Percentiles rank a stretch among this genome's conserved stretches.
These are phyloP conservation scores for Fratercula arctica DNA, from an alignment of 2,797 vertebrate genomes.

Conservation along the genomic window DNA sequence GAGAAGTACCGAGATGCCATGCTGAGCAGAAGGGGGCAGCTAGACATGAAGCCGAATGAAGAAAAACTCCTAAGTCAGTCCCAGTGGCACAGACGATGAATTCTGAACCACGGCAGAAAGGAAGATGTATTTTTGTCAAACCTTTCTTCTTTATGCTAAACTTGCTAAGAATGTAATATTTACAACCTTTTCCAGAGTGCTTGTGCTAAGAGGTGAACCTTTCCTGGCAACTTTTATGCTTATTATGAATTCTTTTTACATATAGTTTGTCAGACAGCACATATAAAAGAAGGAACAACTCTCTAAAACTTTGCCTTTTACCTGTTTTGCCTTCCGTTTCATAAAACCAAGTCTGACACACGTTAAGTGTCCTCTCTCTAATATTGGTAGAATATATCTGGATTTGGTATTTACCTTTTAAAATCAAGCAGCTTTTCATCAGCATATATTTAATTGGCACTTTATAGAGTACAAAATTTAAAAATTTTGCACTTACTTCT, in stretches of 20 bases:
- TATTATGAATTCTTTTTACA: neutral
- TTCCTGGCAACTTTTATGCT: neutral
- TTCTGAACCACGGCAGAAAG: neutral
- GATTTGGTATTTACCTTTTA: constrained; percentile 50
- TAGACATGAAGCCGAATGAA: neutral
- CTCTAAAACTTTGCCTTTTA: neutral
- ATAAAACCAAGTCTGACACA: constrained; percentile 22
- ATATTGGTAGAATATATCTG: constrained; percentile 1
- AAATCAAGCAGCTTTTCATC: constrained; percentile 56
- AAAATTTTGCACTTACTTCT: neutral
- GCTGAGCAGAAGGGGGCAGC: neutral
- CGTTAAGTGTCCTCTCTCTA: neutral
- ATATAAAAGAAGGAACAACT: neutral
- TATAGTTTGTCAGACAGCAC: neutral
- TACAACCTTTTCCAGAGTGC: neutral
- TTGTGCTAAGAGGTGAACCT: neutral
- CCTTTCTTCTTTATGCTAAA: neutral
- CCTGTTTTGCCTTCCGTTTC: neutral
- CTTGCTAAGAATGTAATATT: neutral
- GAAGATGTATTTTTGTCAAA: neutral
- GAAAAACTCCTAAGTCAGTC: neutral
- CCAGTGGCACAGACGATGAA: neutral
- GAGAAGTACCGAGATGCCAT: neutral
- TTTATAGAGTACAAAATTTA: neutral
- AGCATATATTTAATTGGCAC: constrained; percentile 36